Evolutionary conservation across 2,113 vertebrate genomes (phyloP).

Genomic region (Odontophorus gujanensis): DNA sequence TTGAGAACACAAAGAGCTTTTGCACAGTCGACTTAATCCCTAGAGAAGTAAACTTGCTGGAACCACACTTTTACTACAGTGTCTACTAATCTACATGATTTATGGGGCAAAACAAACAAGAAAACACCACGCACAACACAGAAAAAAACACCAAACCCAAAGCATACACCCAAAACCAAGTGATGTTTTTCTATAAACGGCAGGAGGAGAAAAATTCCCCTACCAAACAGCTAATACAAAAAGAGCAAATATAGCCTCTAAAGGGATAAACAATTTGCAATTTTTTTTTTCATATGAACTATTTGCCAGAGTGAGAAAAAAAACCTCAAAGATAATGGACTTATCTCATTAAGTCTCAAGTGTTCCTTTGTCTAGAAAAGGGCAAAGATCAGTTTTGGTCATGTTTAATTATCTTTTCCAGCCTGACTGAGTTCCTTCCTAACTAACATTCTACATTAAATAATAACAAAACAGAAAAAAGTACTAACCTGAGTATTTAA

Average conservation of each 20-base stretch:
- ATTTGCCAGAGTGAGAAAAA: neutral
- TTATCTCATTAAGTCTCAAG: neutral
- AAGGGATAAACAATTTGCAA: neutral
- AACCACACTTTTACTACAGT: neutral
- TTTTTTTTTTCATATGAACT: neutral
- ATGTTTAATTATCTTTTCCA: neutral
- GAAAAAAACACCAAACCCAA: neutral
- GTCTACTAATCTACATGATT: neutral
- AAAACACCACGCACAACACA: neutral
- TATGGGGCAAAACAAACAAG: neutral
- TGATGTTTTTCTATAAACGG: neutral
- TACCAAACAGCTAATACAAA: neutral
- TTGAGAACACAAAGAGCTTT: slow-evolving; percentile 45
- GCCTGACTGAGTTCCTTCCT: neutral
- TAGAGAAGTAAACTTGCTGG: neutral
- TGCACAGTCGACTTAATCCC: neutral
- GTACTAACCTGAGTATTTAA: neutral
- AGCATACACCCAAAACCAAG: neutral
- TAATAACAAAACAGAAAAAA: neutral
- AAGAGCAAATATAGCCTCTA: neutral
- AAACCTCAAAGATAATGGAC: neutral
- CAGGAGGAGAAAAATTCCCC: neutral
- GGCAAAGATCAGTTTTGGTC: neutral
- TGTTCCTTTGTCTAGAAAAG: neutral
- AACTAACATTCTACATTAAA: neutral